phyloP scores from a whole-genome alignment of 2,113 vertebrate genomes.

The Phylloscopus trochiloides region DNA sequence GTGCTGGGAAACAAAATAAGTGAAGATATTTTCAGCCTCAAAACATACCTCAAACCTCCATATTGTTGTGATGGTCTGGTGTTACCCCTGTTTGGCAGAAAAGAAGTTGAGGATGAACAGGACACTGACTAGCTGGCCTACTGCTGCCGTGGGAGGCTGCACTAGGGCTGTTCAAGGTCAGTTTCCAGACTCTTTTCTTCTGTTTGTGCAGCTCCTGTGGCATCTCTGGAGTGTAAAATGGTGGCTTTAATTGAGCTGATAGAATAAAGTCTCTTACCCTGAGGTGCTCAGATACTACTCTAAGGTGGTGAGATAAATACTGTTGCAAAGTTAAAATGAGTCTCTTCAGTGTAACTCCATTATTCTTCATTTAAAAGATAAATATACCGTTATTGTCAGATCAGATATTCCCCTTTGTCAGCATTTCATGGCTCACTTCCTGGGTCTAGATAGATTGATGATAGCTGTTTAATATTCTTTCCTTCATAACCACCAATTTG shows the following conservation, averaged over 20 bases:
- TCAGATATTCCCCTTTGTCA: constrained; percentile 56
- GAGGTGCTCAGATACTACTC: background rate
- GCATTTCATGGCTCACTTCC: constrained; percentile 57
- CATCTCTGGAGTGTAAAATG: background rate
- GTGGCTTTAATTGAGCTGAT: background rate
- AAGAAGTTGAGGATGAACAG: background rate
- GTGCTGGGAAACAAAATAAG: background rate
- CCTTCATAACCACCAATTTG: constrained; percentile 47
- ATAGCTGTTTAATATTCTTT: constrained; percentile 55
- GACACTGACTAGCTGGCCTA: background rate
- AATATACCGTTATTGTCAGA: constrained; percentile 46
- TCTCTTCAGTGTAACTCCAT: constrained; percentile 45
- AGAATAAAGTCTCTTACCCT: background rate
- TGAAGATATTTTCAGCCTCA: background rate
- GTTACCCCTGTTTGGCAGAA: background rate
- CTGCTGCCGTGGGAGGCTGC: rapidly evolving
- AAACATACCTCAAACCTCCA: background rate
- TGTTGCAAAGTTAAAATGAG: constrained; percentile 16
- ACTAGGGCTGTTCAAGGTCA: background rate
- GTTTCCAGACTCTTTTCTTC: background rate
- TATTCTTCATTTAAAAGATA: constrained; percentile 66
- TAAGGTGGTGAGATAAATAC: background rate
- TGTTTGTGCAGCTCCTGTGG: background rate
- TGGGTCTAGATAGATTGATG: constrained; percentile 59
- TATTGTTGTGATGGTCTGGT: background rate